Percentiles rank a stretch among this genome's conserved stretches.
These are phyloP conservation scores for Neodon shergylaensis DNA, from an alignment of 2,113 vertebrate genomes.

Conservation along the genomic window DNA sequence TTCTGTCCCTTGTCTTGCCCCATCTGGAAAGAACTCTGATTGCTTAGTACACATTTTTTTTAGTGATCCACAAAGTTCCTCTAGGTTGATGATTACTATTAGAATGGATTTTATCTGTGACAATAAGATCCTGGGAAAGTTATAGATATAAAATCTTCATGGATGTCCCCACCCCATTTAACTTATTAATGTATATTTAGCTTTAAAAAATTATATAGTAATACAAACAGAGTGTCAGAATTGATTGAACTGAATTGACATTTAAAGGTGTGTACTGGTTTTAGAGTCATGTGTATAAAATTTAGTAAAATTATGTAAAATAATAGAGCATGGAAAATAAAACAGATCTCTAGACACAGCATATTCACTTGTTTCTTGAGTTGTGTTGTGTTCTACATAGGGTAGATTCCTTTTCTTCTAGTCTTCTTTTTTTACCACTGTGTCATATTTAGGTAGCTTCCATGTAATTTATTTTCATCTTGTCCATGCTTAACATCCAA, in stretches of 20 bases:
- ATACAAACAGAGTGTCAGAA: neutral
- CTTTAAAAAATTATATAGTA: neutral
- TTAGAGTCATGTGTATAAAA: neutral
- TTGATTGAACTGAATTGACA: neutral
- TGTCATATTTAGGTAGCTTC: conserved; percentile 24
- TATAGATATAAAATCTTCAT: neutral
- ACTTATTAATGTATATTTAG: neutral
- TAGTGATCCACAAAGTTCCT: neutral
- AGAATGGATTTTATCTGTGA: neutral
- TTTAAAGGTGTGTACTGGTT: neutral
- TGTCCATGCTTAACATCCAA: neutral
- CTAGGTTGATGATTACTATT: neutral
- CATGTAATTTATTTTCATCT: conserved; percentile 38
- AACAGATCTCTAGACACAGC: neutral
- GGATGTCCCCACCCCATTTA: fast-evolving
- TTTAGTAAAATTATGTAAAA: neutral
- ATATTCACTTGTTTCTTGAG: neutral
- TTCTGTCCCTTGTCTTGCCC: neutral
- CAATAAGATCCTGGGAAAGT: neutral
- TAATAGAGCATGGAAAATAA: neutral
- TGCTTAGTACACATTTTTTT: neutral
- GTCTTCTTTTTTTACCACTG: conserved; percentile 23
- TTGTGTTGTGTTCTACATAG: neutral
- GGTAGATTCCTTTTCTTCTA: neutral
- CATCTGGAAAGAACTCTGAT: neutral